Conservation (phyloP, 2,888 invertebrate genomes). For the Eupithecia pulchellata region DNA sequence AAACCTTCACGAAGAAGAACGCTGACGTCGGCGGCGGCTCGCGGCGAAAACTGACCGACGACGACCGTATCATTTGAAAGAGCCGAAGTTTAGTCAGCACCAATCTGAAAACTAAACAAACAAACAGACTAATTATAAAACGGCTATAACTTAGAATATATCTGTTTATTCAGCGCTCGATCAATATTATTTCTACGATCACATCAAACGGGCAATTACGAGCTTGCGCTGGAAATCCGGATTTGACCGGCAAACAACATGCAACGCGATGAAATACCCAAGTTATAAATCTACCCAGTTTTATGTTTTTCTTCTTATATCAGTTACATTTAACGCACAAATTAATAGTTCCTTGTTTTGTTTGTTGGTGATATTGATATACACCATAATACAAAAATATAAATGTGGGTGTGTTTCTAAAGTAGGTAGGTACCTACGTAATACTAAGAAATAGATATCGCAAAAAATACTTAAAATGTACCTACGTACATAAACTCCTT, state of each 20-base stretch:
- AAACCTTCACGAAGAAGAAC: not conserved
- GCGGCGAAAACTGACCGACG: not conserved
- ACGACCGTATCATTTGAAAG: not conserved
- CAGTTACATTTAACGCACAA: not conserved
- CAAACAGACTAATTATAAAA: conserved; percentile 4
- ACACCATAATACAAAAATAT: not conserved
- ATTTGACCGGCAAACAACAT: not conserved
- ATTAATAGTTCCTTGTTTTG: not conserved
- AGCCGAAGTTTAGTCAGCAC: conserved; percentile 5
- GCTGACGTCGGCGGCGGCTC: not conserved
- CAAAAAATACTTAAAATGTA: conserved; percentile 3
- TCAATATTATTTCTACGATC: conserved; percentile 50
- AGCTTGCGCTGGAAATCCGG: conserved; percentile 42
- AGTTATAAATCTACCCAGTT: not conserved
- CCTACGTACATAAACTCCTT: too few species aligned
- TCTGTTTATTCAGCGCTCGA: conserved; percentile 61
- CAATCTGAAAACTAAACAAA: conserved; percentile 41
- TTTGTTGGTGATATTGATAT: not conserved
- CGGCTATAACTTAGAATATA: not conserved
- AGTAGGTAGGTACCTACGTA: not conserved
- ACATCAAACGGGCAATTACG: conserved; percentile 65
- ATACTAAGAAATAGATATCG: too few species aligned
- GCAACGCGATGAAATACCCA: not conserved
- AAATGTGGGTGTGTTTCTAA: not conserved
- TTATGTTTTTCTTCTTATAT: not conserved